These are phyloP conservation scores for Chelonia mydas DNA, from an alignment of 2,797 vertebrate species.

Conservation along the genomic window DNA sequence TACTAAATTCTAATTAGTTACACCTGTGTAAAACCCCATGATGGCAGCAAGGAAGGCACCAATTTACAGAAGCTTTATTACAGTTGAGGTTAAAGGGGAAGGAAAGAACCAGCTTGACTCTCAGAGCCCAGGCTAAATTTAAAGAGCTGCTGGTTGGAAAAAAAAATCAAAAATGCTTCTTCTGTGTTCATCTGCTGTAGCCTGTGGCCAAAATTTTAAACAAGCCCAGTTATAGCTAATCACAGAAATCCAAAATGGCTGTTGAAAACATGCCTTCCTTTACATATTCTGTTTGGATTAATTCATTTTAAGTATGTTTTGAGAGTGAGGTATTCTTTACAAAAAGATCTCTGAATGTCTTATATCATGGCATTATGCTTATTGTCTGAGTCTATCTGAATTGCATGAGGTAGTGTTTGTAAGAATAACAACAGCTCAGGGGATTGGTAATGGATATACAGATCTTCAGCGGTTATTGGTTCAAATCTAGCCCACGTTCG, in stretches of 20 bases:
- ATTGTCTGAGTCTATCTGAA: neutral
- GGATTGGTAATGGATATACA: neutral
- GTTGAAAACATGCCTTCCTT: neutral
- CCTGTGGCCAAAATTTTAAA: neutral
- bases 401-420: neutral
- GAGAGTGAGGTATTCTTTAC: neutral
- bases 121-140: neutral
- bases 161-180: neutral
- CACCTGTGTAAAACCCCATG: neutral
- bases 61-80: neutral
- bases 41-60: neutral
- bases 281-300: neutral
- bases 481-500: neutral
- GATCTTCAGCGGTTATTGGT: neutral
- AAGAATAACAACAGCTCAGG: neutral
- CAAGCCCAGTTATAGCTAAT: neutral
- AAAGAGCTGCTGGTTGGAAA: neutral
- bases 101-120: neutral
- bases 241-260: neutral
- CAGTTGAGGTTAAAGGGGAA: neutral
- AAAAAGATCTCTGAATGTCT: neutral
- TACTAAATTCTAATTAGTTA: neutral
- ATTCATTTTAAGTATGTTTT: neutral
- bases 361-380: neutral
- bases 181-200: neutral